Percentiles rank a stretch among this genome's conserved stretches.
Evolutionary conservation across 2,888 invertebrate genomes (phyloP).

Genomic region (Cybosia mesomella): DNA sequence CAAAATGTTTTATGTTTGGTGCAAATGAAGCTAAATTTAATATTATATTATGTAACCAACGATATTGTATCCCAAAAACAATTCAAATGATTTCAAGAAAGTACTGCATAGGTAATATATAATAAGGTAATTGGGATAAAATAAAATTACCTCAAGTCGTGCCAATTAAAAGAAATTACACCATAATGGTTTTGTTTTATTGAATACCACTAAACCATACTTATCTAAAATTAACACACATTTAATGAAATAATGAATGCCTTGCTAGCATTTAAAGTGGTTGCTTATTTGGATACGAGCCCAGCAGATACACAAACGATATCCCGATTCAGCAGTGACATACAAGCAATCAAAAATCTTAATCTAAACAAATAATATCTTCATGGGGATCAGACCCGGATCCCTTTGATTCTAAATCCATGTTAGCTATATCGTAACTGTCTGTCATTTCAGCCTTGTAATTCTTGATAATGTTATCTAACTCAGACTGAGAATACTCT

Average conservation of each 20-base stretch:
- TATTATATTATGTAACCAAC: not conserved
- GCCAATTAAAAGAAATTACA: not conserved
- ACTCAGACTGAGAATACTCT: conserved; percentile 50
- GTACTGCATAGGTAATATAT: not conserved
- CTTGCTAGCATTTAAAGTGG: not conserved
- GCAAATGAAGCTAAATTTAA: not conserved
- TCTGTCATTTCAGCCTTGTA: conserved; percentile 69
- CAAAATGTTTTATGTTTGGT: not conserved
- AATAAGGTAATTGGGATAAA: too few species aligned
- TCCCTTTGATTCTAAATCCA: conserved; percentile 71
- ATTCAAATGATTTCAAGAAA: not conserved
- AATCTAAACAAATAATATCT: conserved; percentile 55
- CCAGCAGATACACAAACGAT: not conserved
- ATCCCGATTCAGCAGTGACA: too few species aligned
- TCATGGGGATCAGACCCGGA: conserved; percentile 44
- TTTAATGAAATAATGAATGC: not conserved
- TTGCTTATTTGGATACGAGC: not conserved
- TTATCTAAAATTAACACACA: not conserved
- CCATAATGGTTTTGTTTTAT: not conserved
- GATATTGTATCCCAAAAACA: not conserved
- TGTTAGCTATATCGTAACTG: conserved; percentile 73
- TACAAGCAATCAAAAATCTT: conserved; percentile 19
- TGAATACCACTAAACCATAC: not conserved
- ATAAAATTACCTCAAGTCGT: not conserved
- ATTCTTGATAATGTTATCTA: conserved; percentile 62